A percentile compares a stretch with the other conserved stretches of the same genome.
Conservation (phyloP, 2,113 vertebrate species). For the Oncorhynchus mykiss region DNA sequence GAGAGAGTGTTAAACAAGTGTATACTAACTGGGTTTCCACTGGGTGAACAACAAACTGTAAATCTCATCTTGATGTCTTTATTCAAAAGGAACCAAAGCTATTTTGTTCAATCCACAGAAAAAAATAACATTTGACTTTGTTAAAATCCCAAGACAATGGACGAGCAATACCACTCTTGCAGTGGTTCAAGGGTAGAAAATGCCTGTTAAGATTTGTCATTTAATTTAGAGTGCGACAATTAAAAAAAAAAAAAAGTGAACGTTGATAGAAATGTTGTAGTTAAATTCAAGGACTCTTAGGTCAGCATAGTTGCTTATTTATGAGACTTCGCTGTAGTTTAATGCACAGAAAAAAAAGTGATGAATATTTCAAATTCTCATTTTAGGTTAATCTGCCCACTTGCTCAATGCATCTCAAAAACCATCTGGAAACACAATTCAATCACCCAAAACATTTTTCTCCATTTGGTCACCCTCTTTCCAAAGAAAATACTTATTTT, state of each 20-base stretch:
- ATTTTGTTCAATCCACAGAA: background rate
- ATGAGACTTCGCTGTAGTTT: slow-evolving; percentile 46
- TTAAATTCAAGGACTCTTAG: background rate
- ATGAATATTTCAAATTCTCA: slow-evolving; percentile 17
- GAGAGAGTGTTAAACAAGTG: background rate
- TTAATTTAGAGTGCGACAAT: background rate
- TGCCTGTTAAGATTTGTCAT: background rate
- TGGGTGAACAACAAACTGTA: background rate
- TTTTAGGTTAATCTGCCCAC: slow-evolving; percentile 23
- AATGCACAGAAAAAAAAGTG: background rate
- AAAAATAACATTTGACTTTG: background rate
- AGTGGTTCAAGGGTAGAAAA: background rate
- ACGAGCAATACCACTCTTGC: background rate
- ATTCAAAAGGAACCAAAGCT: background rate
- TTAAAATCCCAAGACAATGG: background rate
- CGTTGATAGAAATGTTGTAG: background rate
- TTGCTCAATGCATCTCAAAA: slow-evolving; percentile 8
- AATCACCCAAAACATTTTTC: background rate
- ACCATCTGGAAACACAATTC: background rate
- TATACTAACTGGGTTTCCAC: background rate
- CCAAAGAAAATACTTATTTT: background rate
- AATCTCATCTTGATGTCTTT: background rate
- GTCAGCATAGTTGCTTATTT: slow-evolving; percentile 48
- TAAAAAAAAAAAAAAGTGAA: background rate
- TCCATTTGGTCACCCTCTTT: background rate